These are phyloP conservation scores for Stratiolaelaps scimitus DNA, from an alignment of 1,140 invertebrate genomes.

Conservation along the genomic window DNA sequence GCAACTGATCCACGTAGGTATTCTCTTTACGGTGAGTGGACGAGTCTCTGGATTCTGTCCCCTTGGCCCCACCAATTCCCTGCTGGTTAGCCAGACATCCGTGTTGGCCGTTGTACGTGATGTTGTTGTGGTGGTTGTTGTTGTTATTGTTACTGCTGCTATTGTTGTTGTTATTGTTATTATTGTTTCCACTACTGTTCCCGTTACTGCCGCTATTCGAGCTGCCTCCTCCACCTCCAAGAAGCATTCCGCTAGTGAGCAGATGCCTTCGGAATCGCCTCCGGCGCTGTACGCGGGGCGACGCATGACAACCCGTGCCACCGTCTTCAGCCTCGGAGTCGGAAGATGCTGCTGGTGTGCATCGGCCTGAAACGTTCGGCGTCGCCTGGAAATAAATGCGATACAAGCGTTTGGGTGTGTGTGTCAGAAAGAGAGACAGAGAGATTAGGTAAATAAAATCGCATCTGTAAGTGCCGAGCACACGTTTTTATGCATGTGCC, in stretches of 20 bases:
- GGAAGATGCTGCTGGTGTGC: slow-evolving; percentile 50
- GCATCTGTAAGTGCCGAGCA: not conserved
- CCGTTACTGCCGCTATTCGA: too few species aligned
- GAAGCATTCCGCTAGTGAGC: not conserved
- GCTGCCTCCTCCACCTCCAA: not conserved
- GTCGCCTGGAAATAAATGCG: not conserved
- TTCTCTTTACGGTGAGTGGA: not conserved
- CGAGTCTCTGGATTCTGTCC: slow-evolving; percentile 31
- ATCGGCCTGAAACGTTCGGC: slow-evolving; percentile 16
- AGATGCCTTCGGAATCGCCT: slow-evolving; percentile 29
- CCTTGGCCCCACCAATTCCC: not conserved
- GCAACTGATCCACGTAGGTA: slow-evolving; percentile 32
- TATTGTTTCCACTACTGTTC: slow-evolving; percentile 31
- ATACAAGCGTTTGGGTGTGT: slow-evolving; percentile 2
- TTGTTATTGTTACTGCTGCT: slow-evolving; percentile 31
- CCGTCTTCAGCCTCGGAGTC: slow-evolving; percentile 63
- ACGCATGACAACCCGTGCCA: slow-evolving; percentile 40
- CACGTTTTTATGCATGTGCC: not conserved
- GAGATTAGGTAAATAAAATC: not conserved
- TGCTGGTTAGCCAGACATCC: slow-evolving; percentile 24
- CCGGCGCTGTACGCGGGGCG: slow-evolving; percentile 44
- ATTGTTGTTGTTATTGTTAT: slow-evolving; percentile 35
- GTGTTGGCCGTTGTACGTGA: slow-evolving; percentile 32
- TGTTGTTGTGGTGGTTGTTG: slow-evolving; percentile 16
- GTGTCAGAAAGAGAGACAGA: not conserved